These are phyloP conservation scores for Xiphorhynchus erythropygius DNA, from an alignment of 2,797 vertebrate genomes.

Conservation along the genomic window DNA sequence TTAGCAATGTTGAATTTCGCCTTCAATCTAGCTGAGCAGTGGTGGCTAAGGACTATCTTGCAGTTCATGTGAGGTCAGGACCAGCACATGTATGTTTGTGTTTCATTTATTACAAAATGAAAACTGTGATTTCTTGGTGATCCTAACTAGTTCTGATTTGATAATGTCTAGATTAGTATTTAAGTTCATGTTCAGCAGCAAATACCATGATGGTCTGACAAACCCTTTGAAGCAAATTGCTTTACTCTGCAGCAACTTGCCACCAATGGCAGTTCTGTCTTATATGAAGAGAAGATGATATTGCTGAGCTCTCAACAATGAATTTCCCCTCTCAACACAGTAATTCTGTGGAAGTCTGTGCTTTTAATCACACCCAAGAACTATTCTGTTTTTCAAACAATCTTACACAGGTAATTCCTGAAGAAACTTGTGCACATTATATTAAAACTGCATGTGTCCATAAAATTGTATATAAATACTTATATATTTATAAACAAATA, in stretches of 20 bases:
- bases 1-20: neutral
- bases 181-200: neutral
- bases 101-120: neutral
- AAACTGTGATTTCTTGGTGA: neutral
- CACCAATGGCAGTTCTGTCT: neutral
- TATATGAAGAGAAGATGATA: neutral
- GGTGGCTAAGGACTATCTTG: neutral
- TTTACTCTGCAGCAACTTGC: neutral
- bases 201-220: neutral
- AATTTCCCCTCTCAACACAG: neutral
- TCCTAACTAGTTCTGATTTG: neutral
- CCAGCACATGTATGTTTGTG: neutral
- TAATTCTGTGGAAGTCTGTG: neutral
- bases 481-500: neutral
- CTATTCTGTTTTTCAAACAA: neutral
- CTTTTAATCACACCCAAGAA: neutral
- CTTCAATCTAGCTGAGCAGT: neutral
- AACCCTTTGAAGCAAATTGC: neutral
- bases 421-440: neutral
- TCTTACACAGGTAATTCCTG: neutral
- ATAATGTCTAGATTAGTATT: neutral
- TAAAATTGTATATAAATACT: neutral
- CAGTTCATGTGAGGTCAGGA: accelerated
- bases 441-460: neutral
- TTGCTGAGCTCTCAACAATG: neutral